Evolutionary conservation across 37 sponge, comb jelly and placozoan species (phyloP).

Genomic region (Petrosia ficiformis): DNA sequence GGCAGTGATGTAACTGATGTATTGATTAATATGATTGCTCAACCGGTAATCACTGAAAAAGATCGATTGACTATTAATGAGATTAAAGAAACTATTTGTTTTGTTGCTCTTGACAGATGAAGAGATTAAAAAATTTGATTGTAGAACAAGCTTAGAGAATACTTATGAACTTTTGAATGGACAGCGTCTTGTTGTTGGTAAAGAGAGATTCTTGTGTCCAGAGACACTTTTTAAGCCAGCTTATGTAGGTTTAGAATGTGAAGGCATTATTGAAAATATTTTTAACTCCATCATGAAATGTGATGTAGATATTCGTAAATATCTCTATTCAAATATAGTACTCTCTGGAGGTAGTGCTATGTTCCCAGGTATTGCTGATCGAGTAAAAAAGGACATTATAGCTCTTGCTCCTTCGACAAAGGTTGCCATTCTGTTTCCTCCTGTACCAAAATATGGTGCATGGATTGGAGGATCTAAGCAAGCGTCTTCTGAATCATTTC

Average conservation of each 20-base stretch:
- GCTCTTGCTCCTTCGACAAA: no score
- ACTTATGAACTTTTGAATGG: conserved; percentile 99
- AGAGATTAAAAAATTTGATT: conserved; percentile 86
- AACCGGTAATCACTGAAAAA: conserved; percentile 85
- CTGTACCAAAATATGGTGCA: conserved; percentile 99
- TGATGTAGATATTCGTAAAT: conserved; percentile 98
- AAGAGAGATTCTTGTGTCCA: conserved; percentile 93
- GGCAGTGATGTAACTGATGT: conserved; percentile 99
- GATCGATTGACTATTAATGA: conserved; percentile 93
- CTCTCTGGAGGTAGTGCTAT: conserved; percentile 97
- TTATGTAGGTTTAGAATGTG: conserved; percentile 93
- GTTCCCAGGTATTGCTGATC: conserved; percentile 97
- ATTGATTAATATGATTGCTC: conserved; percentile 99
- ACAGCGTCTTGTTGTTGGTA: conserved; percentile 98
- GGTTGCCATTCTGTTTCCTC: conserved; percentile 99
- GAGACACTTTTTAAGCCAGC: conserved; percentile 89
- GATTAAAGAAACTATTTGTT: conserved; percentile 98
- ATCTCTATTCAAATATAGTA: conserved; percentile 97
- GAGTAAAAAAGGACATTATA: conserved; percentile 99
- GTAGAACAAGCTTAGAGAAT: no score
- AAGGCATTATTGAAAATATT: conserved; percentile 96
- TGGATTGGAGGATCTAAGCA: conserved; percentile 99
- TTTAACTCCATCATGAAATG: conserved; percentile 99
- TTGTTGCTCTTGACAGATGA: conserved; percentile 99
- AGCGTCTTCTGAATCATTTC: conserved; percentile 98